phyloP scores from a whole-genome alignment of 2,797 vertebrate genomes.

The Salmo trutta region DNA sequence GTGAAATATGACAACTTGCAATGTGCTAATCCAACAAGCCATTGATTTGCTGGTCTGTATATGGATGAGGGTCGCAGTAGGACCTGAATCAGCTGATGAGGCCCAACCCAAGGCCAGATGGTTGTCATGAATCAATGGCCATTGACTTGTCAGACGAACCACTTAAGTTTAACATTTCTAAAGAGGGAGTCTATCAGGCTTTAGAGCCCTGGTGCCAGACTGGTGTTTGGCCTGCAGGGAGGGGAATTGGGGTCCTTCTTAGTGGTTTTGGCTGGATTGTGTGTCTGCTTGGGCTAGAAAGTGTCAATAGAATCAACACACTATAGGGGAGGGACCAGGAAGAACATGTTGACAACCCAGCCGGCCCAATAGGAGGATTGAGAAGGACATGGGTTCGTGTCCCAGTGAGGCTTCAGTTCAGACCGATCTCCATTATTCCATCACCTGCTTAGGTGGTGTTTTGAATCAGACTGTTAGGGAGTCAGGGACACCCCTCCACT shows the following conservation, averaged over 20 bases:
- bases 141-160: background rate
- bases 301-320: background rate
- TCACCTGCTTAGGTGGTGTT: background rate
- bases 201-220: background rate
- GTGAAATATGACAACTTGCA: background rate
- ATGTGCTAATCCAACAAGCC: background rate
- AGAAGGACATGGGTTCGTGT: background rate
- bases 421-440: background rate
- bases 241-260: background rate
- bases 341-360: background rate
- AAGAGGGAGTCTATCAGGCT: background rate
- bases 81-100: background rate
- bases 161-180: background rate
- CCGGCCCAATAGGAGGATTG: background rate
- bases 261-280: background rate
- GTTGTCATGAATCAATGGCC: background rate
- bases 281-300: background rate
- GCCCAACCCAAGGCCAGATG: background rate
- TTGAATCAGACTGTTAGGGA: background rate
- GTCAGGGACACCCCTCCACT: conserved; percentile 27
- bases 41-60: background rate
- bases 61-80: background rate
- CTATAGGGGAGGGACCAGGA: background rate
- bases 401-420: background rate
- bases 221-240: background rate